phyloP scores from a whole-genome alignment of 2,113 vertebrate genomes.

The Pseudorasbora parva region DNA sequence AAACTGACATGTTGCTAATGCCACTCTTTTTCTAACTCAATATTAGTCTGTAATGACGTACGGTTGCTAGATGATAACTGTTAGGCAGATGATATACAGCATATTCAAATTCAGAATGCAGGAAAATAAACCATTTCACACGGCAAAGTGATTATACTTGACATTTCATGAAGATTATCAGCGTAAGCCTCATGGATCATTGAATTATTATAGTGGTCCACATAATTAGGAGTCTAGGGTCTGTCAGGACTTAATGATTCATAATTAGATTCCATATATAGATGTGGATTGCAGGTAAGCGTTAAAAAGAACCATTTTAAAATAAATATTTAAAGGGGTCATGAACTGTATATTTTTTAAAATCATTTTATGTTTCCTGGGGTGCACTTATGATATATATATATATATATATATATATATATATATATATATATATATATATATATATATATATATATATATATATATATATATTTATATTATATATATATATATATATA shows the following conservation, averaged over 20 bases:
- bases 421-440: no score
- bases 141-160: background rate
- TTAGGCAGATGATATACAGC: background rate
- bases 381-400: no score
- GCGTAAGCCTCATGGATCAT: background rate
- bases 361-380: no score
- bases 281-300: background rate
- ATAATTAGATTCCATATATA: background rate
- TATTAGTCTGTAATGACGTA: background rate
- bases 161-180: conserved; percentile 15
- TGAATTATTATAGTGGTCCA: background rate
- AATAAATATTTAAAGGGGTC: background rate
- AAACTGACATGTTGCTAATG: background rate
- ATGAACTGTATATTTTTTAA: no score
- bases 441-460: no score
- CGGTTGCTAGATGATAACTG: background rate
- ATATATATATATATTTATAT: no score
- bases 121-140: background rate
- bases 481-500: no score
- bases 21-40: background rate
- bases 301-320: background rate
- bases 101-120: background rate
- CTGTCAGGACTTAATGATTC: background rate
- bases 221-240: background rate
- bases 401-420: no score